Evolutionary conservation across 2,797 vertebrate species (phyloP).

Genomic region (Coranthus polyacanthus): DNA sequence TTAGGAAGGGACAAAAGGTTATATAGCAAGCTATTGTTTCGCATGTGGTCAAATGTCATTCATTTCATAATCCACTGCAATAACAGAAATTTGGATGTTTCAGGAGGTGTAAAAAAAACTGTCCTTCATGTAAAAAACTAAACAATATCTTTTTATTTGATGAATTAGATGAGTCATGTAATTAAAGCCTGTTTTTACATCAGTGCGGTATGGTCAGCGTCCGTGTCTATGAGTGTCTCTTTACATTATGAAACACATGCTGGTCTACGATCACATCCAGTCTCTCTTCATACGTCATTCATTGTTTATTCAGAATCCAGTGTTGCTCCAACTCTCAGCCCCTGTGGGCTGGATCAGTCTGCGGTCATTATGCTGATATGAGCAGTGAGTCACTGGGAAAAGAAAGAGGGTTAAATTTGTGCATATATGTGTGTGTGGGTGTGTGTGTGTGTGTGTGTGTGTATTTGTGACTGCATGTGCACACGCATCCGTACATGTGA

Average conservation of each 20-base stretch:
- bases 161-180: constrained; percentile 8
- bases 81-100: constrained; percentile 32
- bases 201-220: neutral
- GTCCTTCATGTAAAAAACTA: neutral
- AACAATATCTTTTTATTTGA: neutral
- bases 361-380: constrained; percentile 71
- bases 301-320: constrained; percentile 69
- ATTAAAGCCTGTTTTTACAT: constrained; percentile 24
- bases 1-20: constrained; percentile 79
- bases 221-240: constrained; percentile 28
- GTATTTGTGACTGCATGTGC: constrained; percentile 28
- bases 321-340: constrained; percentile 59
- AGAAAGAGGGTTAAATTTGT: constrained; percentile 54
- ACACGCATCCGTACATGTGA: constrained; percentile 24
- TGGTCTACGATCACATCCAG: constrained; percentile 46
- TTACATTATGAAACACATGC: constrained; percentile 46
- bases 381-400: constrained; percentile 70
- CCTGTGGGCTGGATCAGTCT: constrained; percentile 75
- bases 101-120: neutral
- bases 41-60: constrained; percentile 73
- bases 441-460: constrained; percentile 18
- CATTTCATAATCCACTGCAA: constrained; percentile 39
- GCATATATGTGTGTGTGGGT: constrained; percentile 14
- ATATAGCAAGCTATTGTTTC: constrained; percentile 72
- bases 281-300: constrained; percentile 53